These are phyloP conservation scores for Drosophila aldrichi DNA, from an alignment of 2,888 invertebrate species.

Conservation along the genomic window DNA sequence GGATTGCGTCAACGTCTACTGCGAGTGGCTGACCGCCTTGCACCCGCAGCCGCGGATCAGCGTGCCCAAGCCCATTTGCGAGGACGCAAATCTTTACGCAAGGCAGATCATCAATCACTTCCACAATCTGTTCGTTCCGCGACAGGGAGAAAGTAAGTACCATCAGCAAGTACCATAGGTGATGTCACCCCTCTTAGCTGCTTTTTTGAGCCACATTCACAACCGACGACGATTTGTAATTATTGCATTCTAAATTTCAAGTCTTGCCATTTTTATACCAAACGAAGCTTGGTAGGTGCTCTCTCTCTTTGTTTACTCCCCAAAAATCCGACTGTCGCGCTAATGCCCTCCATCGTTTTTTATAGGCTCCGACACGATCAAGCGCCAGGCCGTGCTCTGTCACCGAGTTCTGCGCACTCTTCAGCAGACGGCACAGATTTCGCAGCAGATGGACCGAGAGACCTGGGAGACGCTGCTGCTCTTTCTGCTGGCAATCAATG, in stretches of 20 bases:
- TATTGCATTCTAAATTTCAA: constrained; percentile 87
- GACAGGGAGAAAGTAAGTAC: constrained; percentile 95
- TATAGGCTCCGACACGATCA: constrained; percentile 94
- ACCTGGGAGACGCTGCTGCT: constrained; percentile 96
- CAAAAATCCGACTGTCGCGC: neutral
- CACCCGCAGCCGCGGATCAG: constrained; percentile 93
- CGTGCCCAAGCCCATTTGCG: constrained; percentile 94
- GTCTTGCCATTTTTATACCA: constrained; percentile 96
- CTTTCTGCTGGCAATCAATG: constrained; percentile 95
- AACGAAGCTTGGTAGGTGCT: constrained; percentile 90
- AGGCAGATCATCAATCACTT: constrained; percentile 96
- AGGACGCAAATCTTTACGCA: constrained; percentile 95
- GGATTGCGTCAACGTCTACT: constrained; percentile 98
- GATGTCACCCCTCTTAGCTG: neutral
- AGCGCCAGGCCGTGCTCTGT: constrained; percentile 96
- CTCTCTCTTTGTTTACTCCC: constrained; percentile 26
- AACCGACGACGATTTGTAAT: constrained; percentile 27
- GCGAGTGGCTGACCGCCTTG: constrained; percentile 97
- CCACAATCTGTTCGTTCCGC: constrained; percentile 96
- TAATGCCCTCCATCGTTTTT: constrained; percentile 30
- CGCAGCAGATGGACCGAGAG: constrained; percentile 91
- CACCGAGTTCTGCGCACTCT: constrained; percentile 95
- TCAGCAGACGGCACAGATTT: constrained; percentile 92
- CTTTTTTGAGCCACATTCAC: constrained; percentile 7
- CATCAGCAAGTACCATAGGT: neutral